A percentile compares a stretch with the other conserved stretches of the same genome.
Evolutionary conservation across 2,888 invertebrate genomes (phyloP).

Genomic region (Pimpla rufipes): DNA sequence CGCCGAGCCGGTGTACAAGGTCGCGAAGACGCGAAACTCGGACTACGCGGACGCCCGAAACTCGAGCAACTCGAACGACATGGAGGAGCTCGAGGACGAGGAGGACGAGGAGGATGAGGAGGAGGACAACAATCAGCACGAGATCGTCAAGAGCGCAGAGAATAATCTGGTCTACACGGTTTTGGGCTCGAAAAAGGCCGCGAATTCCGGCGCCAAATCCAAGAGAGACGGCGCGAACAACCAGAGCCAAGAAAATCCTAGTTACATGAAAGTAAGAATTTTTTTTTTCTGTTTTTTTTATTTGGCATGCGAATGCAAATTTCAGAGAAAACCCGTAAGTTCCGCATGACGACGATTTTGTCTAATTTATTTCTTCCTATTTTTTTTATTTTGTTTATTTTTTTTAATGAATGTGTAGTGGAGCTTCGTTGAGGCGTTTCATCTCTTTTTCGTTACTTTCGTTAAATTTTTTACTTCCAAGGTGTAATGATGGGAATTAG

Average conservation of each 20-base stretch:
- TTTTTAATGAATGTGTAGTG: conserved; percentile 16
- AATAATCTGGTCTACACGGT: conserved; percentile 84
- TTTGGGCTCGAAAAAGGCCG: conserved; percentile 81
- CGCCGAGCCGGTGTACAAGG: conserved; percentile 48
- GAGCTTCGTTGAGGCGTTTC: conserved; percentile 58
- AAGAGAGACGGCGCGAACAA: conserved; percentile 62
- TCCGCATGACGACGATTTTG: neutral
- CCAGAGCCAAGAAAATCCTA: conserved; percentile 72
- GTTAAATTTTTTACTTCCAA: conserved; percentile 44
- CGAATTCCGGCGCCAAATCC: conserved; percentile 11
- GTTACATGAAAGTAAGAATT: conserved; percentile 77
- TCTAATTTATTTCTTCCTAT: too few species aligned
- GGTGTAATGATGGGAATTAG: conserved; percentile 16
- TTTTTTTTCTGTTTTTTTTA: conserved; percentile 3
- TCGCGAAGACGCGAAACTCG: conserved; percentile 38
- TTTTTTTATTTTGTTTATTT: conserved; percentile 1
- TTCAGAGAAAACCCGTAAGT: neutral
- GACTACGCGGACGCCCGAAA: conserved; percentile 46
- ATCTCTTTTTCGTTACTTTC: conserved; percentile 55
- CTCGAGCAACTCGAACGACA: conserved; percentile 27
- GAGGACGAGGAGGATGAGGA: conserved; percentile 66
- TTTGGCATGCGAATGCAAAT: conserved; percentile 11
- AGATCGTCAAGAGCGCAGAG: conserved; percentile 82
- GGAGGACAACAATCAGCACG: conserved; percentile 75
- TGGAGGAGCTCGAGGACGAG: conserved; percentile 30